A percentile compares a stretch with the other conserved stretches of the same genome.
These are phyloP conservation scores for Chamaedrilus cognettii DNA, from an alignment of 2,888 invertebrate species.

Conservation along the genomic window DNA sequence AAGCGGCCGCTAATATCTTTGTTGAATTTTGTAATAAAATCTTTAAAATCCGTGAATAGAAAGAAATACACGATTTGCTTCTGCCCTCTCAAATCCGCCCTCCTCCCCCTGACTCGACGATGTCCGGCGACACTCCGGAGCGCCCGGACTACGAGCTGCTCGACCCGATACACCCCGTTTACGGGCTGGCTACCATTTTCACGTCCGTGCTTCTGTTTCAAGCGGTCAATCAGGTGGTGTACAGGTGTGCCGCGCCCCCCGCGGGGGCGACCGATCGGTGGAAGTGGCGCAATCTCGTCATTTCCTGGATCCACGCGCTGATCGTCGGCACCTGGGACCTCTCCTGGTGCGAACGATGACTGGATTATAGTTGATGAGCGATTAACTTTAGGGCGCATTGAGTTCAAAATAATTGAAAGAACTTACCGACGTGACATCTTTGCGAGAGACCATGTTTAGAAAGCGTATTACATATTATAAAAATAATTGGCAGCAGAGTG, in stretches of 20 bases:
- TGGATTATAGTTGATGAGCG: background rate
- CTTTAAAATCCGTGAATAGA: no score
- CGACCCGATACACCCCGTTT: slow-evolving; percentile 22
- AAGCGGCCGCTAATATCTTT: no score
- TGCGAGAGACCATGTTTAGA: no score
- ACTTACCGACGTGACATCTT: no score
- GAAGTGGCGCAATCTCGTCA: slow-evolving; percentile 46
- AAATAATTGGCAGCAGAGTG: no score
- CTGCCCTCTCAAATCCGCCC: no score
- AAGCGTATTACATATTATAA: no score
- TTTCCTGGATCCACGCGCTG: slow-evolving; percentile 47
- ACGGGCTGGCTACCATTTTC: slow-evolving; percentile 23
- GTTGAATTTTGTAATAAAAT: no score
- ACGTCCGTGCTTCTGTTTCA: slow-evolving; percentile 24
- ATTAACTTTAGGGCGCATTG: no score
- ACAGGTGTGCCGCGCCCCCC: slow-evolving; percentile 5
- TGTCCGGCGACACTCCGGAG: background rate
- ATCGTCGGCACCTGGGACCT: slow-evolving; percentile 44
- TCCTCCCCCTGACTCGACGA: no score
- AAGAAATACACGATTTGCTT: no score
- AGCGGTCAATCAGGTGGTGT: slow-evolving; percentile 19
- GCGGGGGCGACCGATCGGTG: slow-evolving; percentile 33
- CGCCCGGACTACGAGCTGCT: slow-evolving; percentile 23
- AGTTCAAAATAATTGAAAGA: no score
- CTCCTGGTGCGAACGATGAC: slow-evolving; percentile 37